Percentiles rank a stretch among this genome's conserved stretches.
phyloP scores from a whole-genome alignment of 1,140 invertebrate genomes.

The Dendroctonus ponderosae region DNA sequence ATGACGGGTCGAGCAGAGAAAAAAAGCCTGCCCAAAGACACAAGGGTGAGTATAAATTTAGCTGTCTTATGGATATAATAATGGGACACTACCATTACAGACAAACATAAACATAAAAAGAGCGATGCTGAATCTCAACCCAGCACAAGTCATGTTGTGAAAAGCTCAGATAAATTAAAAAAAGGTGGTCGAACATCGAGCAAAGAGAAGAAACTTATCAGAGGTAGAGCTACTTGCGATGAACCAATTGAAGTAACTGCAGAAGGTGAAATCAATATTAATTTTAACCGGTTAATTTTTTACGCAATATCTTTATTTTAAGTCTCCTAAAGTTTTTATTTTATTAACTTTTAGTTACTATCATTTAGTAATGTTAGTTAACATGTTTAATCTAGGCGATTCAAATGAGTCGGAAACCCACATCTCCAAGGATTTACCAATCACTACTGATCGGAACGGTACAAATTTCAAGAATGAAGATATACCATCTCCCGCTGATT shows the following conservation, averaged over 20 bases:
- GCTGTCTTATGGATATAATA: background rate
- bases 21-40: background rate
- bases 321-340: no score
- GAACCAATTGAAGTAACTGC: conserved; percentile 20
- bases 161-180: conserved; percentile 22
- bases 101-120: conserved; percentile 24
- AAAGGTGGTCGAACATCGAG: conserved; percentile 28
- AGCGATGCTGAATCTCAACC: conserved; percentile 12
- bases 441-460: no score
- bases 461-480: background rate
- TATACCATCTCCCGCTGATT: conserved; percentile 9
- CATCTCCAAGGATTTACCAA: no score
- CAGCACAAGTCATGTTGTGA: conserved; percentile 2
- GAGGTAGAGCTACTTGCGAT: conserved; percentile 31
- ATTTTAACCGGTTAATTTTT: no score
- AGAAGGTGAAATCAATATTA: no score
- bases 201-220: conserved; percentile 35
- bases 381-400: no score
- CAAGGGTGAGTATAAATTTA: background rate
- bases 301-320: no score
- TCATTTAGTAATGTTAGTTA: no score
- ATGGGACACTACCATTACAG: background rate
- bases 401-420: no score
- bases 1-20: background rate
- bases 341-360: no score